A percentile compares a stretch with the other conserved stretches of the same genome.
Evolutionary conservation across 2,113 vertebrate species (phyloP).

Genomic region (Myodes glareolus): DNA sequence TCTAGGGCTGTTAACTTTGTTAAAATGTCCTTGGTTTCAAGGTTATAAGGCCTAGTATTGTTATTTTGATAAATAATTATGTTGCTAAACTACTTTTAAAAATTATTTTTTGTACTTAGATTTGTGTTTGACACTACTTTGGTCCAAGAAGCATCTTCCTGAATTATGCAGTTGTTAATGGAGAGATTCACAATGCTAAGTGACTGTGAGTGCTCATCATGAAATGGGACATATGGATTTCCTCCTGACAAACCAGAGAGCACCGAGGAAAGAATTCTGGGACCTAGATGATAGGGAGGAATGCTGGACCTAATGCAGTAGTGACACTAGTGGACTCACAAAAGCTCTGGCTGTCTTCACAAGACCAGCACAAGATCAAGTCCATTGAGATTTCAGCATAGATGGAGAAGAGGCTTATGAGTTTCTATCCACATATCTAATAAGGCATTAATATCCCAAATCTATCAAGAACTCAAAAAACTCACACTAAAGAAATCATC

Average conservation of each 20-base stretch:
- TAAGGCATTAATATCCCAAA: background rate
- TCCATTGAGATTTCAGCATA: background rate
- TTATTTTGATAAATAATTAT: background rate
- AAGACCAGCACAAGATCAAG: background rate
- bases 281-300: background rate
- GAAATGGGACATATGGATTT: background rate
- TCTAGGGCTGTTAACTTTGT: background rate
- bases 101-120: background rate
- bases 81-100: background rate
- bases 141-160: background rate
- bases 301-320: background rate
- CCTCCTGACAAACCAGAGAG: background rate
- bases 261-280: background rate
- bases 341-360: background rate
- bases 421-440: background rate
- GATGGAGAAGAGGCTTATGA: background rate
- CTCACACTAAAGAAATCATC: background rate
- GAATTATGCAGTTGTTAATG: background rate
- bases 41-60: background rate
- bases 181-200: background rate
- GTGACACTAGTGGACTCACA: background rate
- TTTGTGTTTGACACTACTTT: background rate
- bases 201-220: background rate
- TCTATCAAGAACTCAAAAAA: background rate
- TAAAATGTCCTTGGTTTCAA: background rate